Evolutionary conservation across 2,888 invertebrate species (phyloP).

Genomic region (Zootermopsis nevadensis): DNA sequence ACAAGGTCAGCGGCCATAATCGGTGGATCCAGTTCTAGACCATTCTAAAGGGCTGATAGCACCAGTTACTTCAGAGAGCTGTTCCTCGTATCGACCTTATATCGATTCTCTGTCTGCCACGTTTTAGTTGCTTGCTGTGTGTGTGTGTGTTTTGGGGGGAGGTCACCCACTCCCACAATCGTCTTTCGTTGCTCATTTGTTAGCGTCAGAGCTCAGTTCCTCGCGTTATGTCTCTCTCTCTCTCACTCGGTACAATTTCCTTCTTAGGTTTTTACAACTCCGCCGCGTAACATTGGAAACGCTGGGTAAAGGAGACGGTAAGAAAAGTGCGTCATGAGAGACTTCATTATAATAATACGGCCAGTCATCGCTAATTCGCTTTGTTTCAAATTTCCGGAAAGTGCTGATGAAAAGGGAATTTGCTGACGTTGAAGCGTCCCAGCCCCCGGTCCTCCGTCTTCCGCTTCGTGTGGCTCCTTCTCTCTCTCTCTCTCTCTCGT

Average conservation of each 20-base stretch:
- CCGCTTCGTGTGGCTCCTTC: not conserved
- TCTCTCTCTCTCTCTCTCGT: conserved; percentile 7
- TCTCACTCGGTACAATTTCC: conserved; percentile 47
- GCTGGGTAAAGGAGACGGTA: conserved; percentile 26
- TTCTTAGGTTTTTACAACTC: conserved; percentile 48
- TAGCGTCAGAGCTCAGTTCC: conserved; percentile 47
- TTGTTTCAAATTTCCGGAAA: conserved; percentile 52
- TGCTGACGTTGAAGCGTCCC: conserved; percentile 32
- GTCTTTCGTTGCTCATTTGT: conserved; percentile 44
- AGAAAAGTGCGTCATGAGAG: conserved; percentile 30
- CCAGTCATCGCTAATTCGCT: conserved; percentile 50
- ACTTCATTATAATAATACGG: conserved; percentile 52
- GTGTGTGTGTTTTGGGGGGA: too few relatives aligned
- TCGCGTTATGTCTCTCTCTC: conserved; percentile 36
- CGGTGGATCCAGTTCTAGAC: too few relatives aligned
- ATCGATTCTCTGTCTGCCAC: conserved; percentile 34
- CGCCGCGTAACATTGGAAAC: conserved; percentile 22
- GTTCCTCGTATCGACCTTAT: conserved; percentile 23
- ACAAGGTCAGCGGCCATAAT: too few relatives aligned
- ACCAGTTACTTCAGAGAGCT: not conserved
- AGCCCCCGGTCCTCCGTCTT: not conserved
- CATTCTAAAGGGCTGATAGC: not conserved
- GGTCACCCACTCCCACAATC: conserved; percentile 14
- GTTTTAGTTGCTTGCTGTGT: conserved; percentile 40
- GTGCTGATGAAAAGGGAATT: conserved; percentile 49